These are phyloP conservation scores for Helogale parvula DNA, from an alignment of 2,113 vertebrate genomes.

Conservation along the genomic window DNA sequence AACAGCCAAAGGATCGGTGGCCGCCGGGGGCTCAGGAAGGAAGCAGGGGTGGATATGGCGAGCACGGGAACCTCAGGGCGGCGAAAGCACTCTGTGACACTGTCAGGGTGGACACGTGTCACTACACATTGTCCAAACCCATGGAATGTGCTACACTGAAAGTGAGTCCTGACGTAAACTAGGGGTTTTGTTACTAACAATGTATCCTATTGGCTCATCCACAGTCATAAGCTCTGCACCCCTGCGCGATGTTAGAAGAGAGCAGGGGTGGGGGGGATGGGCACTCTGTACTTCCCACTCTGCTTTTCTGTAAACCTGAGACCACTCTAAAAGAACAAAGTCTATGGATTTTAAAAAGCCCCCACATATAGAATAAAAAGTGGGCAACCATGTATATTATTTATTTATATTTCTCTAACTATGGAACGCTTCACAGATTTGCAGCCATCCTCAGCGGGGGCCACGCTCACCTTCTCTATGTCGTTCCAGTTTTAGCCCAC, in stretches of 20 bases:
- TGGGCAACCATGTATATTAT: not conserved
- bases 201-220: no score
- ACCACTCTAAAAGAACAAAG: not conserved
- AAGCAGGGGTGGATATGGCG: accelerated
- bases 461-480: not conserved
- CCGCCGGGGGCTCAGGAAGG: not conserved
- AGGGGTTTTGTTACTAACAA: accelerated
- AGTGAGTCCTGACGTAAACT: accelerated
- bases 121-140: not conserved
- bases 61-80: not conserved
- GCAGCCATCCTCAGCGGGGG: not conserved
- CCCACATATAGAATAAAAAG: not conserved
- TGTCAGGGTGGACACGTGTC: accelerated
- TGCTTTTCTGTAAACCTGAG: not conserved
- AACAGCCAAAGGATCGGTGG: not conserved
- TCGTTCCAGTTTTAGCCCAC: not conserved
- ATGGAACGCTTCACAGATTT: not conserved
- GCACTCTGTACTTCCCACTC: not conserved
- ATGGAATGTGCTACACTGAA: accelerated
- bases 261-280: accelerated
- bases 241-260: accelerated
- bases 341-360: not conserved
- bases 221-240: accelerated
- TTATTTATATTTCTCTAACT: not conserved
- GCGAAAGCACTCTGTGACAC: accelerated